phyloP scores from a whole-genome alignment of 2,888 invertebrate genomes.

The Sericinus montela region DNA sequence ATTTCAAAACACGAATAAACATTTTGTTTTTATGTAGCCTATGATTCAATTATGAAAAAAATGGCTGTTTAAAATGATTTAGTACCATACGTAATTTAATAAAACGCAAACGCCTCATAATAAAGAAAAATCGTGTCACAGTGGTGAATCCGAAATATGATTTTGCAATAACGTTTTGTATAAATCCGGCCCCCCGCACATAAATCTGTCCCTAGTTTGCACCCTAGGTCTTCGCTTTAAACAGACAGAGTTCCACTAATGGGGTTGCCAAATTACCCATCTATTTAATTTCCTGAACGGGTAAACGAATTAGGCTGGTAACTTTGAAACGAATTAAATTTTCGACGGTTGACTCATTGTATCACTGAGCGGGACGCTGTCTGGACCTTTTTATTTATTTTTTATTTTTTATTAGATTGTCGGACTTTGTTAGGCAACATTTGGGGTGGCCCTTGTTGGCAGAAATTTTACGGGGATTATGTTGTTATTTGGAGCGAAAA shows the following conservation, averaged over 20 bases:
- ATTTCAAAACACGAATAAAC: too few species aligned
- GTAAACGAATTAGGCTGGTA: conserved; percentile 75
- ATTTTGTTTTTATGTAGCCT: too few species aligned
- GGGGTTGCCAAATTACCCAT: conserved; percentile 75
- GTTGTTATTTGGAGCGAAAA: conserved; percentile 15
- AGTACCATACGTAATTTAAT: background rate
- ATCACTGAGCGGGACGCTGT: conserved; percentile 26
- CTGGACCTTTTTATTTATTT: conserved; percentile 21
- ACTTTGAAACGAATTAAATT: conserved; percentile 74
- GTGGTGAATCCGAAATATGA: conserved; percentile 10
- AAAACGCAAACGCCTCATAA: background rate
- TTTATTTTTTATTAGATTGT: conserved; percentile 36
- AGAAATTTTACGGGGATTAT: conserved; percentile 15
- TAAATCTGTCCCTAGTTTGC: conserved; percentile 59
- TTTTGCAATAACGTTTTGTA: conserved; percentile 33
- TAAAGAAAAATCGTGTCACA: background rate
- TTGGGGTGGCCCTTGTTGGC: conserved; percentile 25
- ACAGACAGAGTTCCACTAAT: conserved; percentile 53
- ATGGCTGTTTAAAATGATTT: conserved; percentile 1
- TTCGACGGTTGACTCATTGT: conserved; percentile 63
- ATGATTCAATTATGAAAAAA: too few species aligned
- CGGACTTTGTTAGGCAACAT: conserved; percentile 25
- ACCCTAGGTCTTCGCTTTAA: conserved; percentile 52
- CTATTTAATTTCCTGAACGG: conserved; percentile 77
- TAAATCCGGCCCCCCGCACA: conserved; percentile 46